Base-by-base conservation (phyloP, 2,113 vertebrate genomes). In the Miniopterus natalensis region DNA sequence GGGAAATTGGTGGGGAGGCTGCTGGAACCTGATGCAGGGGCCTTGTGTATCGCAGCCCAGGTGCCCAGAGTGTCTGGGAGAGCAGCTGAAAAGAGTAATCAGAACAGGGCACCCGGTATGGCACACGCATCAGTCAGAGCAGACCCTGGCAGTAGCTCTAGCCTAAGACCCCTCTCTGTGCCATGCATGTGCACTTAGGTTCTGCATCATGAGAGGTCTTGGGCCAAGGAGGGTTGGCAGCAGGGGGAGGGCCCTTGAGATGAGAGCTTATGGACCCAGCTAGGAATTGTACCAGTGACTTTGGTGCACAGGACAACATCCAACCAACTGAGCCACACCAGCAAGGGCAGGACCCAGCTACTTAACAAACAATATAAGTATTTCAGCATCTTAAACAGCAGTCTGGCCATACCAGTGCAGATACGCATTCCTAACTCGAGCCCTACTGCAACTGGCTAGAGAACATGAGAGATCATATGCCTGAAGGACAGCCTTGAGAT, bases 31-130 rank as follows among this genome's bases (percentile, higher is more conserved):
- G 57, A 31, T 1, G 6, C 25, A 0, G 25, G 42, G 70, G 12
- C 14, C 12, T 7, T n/a, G 1, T 15, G 2, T 14, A 8, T 42
- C 29, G 18, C 6, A 0, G 6, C n/a, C 4, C 3, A 11, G 23
- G 51, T 3, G 0, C 68, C 13, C 29, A 49, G 87, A 51, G 51
- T 36, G 65, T 31, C 84, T 1, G 1, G 63, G 42, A 66, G 31
- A 59, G 25, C 20, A 36, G 8, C 68, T 12, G 45, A 57, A 71
- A 63, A 71, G 18, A 66, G n/a, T 29, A 14, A 23, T 18, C 40
- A 71, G 83, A 29, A 2, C 20, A 15, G 78, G 36, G 17, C 6
- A 14, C 73, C 84, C 42, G 61, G n/a, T 5, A 7, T 1, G 3
- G 23, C n/a, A 31, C 42, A 12, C 0, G 0, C 13, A 20, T 25